Percentiles rank a stretch among this genome's conserved stretches.
phyloP scores from a whole-genome alignment of 2,797 vertebrate genomes.

The Aphelocoma californica region DNA sequence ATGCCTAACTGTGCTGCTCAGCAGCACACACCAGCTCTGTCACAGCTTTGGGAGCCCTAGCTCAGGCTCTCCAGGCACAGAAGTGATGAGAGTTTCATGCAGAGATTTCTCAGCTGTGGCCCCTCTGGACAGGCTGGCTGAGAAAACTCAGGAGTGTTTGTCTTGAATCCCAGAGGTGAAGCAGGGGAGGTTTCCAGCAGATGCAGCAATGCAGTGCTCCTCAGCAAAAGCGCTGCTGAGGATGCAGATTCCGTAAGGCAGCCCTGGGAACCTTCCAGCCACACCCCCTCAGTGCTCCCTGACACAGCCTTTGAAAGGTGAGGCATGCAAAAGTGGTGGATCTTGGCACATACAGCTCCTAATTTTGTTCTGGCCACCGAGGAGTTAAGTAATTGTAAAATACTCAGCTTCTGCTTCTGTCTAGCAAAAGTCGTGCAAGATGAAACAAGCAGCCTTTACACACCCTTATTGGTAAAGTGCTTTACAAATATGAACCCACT shows the following conservation, averaged over 20 bases:
- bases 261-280: background rate
- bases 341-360: background rate
- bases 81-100: background rate
- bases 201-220: background rate
- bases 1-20: conserved; percentile 11
- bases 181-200: background rate
- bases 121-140: background rate
- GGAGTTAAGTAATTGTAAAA: background rate
- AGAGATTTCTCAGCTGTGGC: background rate
- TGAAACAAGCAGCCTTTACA: background rate
- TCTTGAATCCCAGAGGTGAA: background rate
- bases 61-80: background rate
- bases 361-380: background rate
- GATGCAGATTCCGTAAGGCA: background rate
- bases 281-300: background rate
- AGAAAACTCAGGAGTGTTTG: background rate
- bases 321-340: background rate
- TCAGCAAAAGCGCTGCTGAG: background rate
- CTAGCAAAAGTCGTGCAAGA: background rate
- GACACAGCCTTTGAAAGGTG: background rate
- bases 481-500: background rate
- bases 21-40: background rate
- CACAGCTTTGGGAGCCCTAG: background rate
- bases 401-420: background rate
- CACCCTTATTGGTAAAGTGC: background rate